Evolutionary conservation across 1,140 invertebrate species (phyloP), one percentile per base, ranked within the genome.

Genomic region (Microplitis mediator): DNA sequence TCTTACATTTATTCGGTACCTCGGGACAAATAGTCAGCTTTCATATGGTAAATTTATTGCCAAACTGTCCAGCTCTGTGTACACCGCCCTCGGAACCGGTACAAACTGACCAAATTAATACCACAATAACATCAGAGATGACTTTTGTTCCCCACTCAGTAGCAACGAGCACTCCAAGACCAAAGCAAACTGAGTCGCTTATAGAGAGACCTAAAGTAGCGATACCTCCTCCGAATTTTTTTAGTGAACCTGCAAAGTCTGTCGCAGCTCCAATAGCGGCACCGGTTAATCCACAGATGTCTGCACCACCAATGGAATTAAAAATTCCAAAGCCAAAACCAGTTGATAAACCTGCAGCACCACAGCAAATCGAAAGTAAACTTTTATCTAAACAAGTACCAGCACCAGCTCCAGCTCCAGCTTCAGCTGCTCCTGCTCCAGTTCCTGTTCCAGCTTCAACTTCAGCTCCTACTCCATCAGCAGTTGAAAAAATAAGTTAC

Each of bases 21-120:
- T 89, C 90, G 39, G 91, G 91, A 3, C 78, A 90, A 45, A 77
- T 92, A 0, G 88, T 90, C n/a, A 85, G 89, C 3, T 92, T 88
- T 78, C 86, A 91, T 74, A 88, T 91, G 80, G 81, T 90, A 0
- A 90, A 92, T 80, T 72, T 88, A 6, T 74, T 78, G 6, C 78
- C 81, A 2, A 85, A 85, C 36, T 84, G 81, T 71, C 78, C 81
- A 4, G 65, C 50, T 11, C 76, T 91, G 3, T 90, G 89, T 72
- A 52, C 64, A 11, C 82, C 88, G 31, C 85, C 89, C 4, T 73
- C 74, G 9, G 81, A 87, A 74, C 78, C 82, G 31, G 67, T 85
- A 14, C 8, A 67, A 4, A 16, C 65, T 58, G 66, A 79, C 4
- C 68, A 73, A 16, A 36, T 60, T 65, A 69, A 71, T 9, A 74